These are phyloP conservation scores for Hypothenemus hampei DNA, from an alignment of 1,140 invertebrate genomes.

Conservation along the genomic window DNA sequence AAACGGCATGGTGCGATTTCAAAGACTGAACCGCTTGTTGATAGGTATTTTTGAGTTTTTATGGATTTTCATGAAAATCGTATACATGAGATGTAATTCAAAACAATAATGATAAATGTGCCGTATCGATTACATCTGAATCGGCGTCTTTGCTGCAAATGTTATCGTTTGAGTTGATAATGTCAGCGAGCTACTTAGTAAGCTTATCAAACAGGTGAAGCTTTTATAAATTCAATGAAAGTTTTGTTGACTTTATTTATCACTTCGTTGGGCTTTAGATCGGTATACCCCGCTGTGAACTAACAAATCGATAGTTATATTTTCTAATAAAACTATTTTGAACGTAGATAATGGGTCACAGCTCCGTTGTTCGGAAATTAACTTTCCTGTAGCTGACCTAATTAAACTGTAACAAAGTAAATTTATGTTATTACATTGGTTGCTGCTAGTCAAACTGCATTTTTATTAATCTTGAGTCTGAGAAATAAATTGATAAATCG, in stretches of 20 bases:
- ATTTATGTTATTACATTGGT: too few species aligned
- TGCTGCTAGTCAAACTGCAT: too few species aligned
- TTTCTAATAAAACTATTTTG: not conserved
- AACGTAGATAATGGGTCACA: not conserved
- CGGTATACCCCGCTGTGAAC: not conserved
- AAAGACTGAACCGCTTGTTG: too few species aligned
- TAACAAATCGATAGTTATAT: not conserved
- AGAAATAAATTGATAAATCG: too few species aligned
- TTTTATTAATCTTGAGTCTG: too few species aligned
- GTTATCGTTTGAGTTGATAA: slow-evolving; percentile 15
- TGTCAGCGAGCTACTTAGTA: slow-evolving; percentile 3
- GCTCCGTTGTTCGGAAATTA: not conserved
- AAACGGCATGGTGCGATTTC: too few species aligned
- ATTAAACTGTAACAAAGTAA: not conserved
- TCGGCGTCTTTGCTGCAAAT: slow-evolving; percentile 11
- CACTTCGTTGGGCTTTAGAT: not conserved
- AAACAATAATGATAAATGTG: too few species aligned
- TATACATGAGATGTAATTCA: too few species aligned
- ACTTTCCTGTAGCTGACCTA: not conserved
- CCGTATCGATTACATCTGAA: not conserved
- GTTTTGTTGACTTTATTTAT: slow-evolving; percentile 14
- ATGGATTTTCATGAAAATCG: too few species aligned
- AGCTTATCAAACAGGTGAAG: slow-evolving; percentile 16
- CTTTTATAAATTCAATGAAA: slow-evolving; percentile 9
- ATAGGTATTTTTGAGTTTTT: too few species aligned